These are phyloP conservation scores for Armadillidium nasatum DNA, from an alignment of 1,140 invertebrate species.

Conservation along the genomic window DNA sequence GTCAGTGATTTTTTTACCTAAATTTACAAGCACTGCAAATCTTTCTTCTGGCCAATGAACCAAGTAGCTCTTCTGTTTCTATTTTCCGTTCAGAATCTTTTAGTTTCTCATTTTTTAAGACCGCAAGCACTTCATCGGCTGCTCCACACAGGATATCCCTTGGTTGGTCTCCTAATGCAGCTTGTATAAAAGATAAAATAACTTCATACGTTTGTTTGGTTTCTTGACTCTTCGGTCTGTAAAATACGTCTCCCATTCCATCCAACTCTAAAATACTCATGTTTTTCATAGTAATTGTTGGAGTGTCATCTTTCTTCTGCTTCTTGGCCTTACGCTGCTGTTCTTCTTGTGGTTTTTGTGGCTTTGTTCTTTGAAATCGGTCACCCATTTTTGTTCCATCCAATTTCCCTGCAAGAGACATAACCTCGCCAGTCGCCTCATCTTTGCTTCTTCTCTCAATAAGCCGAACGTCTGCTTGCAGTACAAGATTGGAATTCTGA, in stretches of 20 bases:
- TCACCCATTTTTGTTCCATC: slow-evolving; percentile 95
- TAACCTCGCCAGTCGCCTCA: slow-evolving; percentile 98
- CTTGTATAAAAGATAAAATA: slow-evolving; percentile 91
- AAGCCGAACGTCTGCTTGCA: slow-evolving; percentile 96
- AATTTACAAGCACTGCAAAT: slow-evolving; percentile 89
- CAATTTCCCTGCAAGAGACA: slow-evolving; percentile 87
- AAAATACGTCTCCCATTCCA: slow-evolving; percentile 88
- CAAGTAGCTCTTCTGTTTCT: slow-evolving; percentile 84
- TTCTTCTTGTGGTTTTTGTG: slow-evolving; percentile 59
- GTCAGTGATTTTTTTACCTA: slow-evolving; percentile 98
- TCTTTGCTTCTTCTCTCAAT: slow-evolving; percentile 94
- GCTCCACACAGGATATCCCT: slow-evolving; percentile 94
- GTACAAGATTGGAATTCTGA: slow-evolving; percentile 98
- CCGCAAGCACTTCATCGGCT: slow-evolving; percentile 93
- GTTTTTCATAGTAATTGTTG: slow-evolving; percentile 63
- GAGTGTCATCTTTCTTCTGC: slow-evolving; percentile 82
- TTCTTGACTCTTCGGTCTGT: slow-evolving; percentile 95
- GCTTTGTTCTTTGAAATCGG: slow-evolving; percentile 78
- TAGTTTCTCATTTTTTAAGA: slow-evolving; percentile 90
- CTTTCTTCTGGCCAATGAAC: slow-evolving; percentile 85
- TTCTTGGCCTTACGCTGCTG: slow-evolving; percentile 50
- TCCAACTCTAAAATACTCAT: slow-evolving; percentile 58
- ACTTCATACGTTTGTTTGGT: slow-evolving; percentile 96
- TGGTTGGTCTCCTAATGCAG: slow-evolving; percentile 94
- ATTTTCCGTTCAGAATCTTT: slow-evolving; percentile 91